Evolutionary conservation across 2,113 vertebrate species (phyloP), one percentile per base, ranked within the genome.

Genomic region (Spermophilus dauricus): DNA sequence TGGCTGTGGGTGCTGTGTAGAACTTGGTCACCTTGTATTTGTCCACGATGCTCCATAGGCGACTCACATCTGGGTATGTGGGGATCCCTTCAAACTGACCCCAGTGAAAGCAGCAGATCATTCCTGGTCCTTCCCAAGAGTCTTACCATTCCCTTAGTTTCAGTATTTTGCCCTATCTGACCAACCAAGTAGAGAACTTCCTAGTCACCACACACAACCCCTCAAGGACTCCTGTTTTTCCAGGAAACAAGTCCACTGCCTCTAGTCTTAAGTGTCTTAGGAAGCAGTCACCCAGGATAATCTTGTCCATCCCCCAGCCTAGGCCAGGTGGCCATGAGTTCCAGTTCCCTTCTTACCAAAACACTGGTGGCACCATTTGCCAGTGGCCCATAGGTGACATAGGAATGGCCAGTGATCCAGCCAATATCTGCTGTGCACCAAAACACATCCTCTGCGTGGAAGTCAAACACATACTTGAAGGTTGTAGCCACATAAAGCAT

Each of bases 351-450:
- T 96, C 98, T 99, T 97, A 99, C 99, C 98, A 99, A 94, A 63
- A 99, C 99, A 14, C 99, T 99, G 85, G 99, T 99, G 91, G 99
- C 99, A 22, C 99, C 99, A 0, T 99, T 99, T 20, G 99, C 99
- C 98, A 99, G 98, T 5, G 99, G 99, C 10, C 99, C 99, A 0
- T 99, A 99, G 13, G 99, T 99, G 98, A 99, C 98, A 97, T 99
- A 99, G 92, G 99, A 99, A 97, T 99, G 99, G 13, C 99, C 99
- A 0, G 99, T 99, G 97, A 99, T 99, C 99, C 99, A 99, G 1
- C 99, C 99, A 5, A 99, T 99, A 98, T 99, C 99, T 0, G 99
- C 99, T 0, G 99, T 99, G 98, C 99, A 99, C 99, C 99, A 99
- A 98, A 99, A 99, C 63, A 99, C 97, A 45, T 99, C 99, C 17